Conservation (phyloP, 2,888 invertebrate species). For the Phytoseiulus persimilis region DNA sequence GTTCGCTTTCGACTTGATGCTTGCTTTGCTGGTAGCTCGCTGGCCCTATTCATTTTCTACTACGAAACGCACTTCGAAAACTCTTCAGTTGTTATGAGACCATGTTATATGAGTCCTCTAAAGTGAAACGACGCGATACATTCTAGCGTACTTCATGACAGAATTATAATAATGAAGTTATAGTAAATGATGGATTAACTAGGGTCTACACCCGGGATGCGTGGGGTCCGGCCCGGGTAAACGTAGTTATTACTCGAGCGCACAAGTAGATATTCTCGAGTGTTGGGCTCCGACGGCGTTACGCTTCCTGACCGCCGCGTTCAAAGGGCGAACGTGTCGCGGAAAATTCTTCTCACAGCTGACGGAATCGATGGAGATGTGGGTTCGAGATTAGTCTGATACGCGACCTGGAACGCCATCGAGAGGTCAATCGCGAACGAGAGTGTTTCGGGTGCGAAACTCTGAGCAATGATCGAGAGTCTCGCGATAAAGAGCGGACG, state of each 20-base stretch:
- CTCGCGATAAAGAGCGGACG: background rate
- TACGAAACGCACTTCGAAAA: background rate
- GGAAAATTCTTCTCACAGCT: slow-evolving; percentile 10
- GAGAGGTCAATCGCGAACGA: background rate
- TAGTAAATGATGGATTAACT: background rate
- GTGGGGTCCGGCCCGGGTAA: background rate
- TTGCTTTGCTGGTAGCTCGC: background rate
- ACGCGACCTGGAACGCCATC: slow-evolving; percentile 9
- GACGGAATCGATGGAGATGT: slow-evolving; percentile 8
- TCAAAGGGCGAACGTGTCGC: slow-evolving; percentile 19
- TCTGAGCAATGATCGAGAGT: background rate
- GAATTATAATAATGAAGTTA: background rate
- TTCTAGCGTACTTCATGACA: background rate
- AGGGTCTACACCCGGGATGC: background rate
- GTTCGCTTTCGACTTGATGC: background rate
- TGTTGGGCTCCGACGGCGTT: no score
- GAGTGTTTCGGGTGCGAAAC: no score
- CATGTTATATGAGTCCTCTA: background rate
- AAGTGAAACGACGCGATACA: background rate
- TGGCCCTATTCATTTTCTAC: background rate
- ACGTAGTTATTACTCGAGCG: background rate
- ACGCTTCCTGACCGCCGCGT: background rate
- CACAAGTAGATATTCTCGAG: background rate
- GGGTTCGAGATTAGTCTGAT: slow-evolving; percentile 24
- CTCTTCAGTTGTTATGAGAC: background rate